Conservation (phyloP, 2,888 invertebrate species). For the Linnaemya tessellans region DNA sequence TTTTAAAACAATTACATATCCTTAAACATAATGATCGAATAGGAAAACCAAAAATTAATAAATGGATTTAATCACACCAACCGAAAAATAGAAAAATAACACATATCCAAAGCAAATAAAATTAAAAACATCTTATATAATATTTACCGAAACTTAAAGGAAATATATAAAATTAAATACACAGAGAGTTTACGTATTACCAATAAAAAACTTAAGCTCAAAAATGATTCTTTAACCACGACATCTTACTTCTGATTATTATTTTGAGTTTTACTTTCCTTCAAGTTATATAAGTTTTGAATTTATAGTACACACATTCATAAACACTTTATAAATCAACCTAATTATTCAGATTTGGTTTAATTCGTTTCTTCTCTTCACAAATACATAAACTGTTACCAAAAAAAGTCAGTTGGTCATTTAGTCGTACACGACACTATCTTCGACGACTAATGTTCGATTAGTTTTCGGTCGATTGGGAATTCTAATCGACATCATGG, state of each 20-base stretch:
- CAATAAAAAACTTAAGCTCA: neutral
- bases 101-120: conserved; percentile 69
- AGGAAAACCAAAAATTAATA: conserved; percentile 67
- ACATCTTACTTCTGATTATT: no score
- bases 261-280: conserved; percentile 40
- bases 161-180: conserved; percentile 15
- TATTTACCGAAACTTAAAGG: conserved; percentile 55
- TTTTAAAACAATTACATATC: conserved; percentile 67
- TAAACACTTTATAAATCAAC: neutral
- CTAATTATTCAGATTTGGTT: neutral
- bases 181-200: no score
- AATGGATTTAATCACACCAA: conserved; percentile 56
- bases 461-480: no score
- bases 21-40: conserved; percentile 62
- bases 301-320: neutral
- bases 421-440: no score
- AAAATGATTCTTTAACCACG: conserved; percentile 22
- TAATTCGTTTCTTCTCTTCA: neutral
- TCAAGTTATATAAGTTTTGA: conserved; percentile 11
- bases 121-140: conserved; percentile 32
- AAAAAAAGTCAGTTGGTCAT: no score
- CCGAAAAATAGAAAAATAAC: conserved; percentile 37
- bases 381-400: conserved; percentile 21
- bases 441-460: no score
- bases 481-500: no score